Conservation (phyloP, 2,797 vertebrate species). For the Rhynchotus rufescens region DNA sequence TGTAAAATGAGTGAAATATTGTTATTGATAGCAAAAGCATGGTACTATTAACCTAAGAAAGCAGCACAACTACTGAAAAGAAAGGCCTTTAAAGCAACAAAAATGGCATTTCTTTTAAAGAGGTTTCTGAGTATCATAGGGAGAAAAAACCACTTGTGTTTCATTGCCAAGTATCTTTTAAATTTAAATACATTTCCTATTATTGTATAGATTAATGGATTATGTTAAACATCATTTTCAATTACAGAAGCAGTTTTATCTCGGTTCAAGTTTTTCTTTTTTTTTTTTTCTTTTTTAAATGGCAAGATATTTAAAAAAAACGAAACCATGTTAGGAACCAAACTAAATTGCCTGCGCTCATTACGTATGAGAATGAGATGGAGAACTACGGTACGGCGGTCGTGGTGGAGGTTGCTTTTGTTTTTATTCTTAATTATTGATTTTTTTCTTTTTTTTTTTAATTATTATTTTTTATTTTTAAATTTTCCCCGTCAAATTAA, state of each 20-base stretch:
- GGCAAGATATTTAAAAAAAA: slow-evolving; percentile 77
- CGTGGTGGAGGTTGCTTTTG: neutral
- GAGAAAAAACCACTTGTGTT: slow-evolving; percentile 79
- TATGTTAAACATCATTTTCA: slow-evolving; percentile 60
- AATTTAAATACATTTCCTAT: slow-evolving; percentile 71
- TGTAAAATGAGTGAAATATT: slow-evolving; percentile 83
- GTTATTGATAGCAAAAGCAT: slow-evolving; percentile 85
- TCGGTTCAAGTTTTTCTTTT: slow-evolving; percentile 71
- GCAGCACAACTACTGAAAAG: slow-evolving; percentile 84
- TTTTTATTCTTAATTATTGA: neutral
- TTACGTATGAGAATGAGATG: slow-evolving; percentile 83
- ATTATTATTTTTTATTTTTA: no score
- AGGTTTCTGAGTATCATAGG: slow-evolving; percentile 71
- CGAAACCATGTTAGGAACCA: slow-evolving; percentile 80
- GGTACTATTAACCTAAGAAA: slow-evolving; percentile 83
- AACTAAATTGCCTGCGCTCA: slow-evolving; percentile 74
- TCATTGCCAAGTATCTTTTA: slow-evolving; percentile 75
- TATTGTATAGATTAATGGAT: slow-evolving; percentile 76
- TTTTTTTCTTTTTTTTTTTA: neutral
- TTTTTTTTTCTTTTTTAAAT: neutral
- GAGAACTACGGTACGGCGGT: slow-evolving; percentile 76
- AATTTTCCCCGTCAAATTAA: slow-evolving; percentile 77
- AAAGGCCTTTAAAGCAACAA: slow-evolving; percentile 80
- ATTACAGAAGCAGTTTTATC: slow-evolving; percentile 79
- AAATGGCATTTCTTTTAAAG: slow-evolving; percentile 77